These are phyloP conservation scores for Drosophila parabipectinata DNA, from an alignment of 1,140 invertebrate genomes.

Conservation along the genomic window DNA sequence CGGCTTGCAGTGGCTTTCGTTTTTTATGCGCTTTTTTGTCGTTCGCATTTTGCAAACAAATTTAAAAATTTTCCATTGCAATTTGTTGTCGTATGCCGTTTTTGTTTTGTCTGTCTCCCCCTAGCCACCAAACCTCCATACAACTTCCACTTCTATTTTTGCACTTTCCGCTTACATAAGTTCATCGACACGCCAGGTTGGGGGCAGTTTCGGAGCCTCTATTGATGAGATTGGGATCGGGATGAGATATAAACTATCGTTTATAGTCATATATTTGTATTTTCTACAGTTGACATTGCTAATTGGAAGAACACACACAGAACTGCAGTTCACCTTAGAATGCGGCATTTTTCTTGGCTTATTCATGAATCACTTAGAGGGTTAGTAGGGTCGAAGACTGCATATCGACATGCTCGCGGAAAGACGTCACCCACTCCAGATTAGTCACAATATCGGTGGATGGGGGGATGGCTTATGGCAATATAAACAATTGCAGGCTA, in stretches of 20 bases:
- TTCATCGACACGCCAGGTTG: constrained; percentile 71
- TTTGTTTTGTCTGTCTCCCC: constrained; percentile 30
- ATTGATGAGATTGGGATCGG: constrained; percentile 7
- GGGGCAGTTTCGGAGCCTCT: constrained; percentile 20
- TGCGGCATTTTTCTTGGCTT: constrained; percentile 36
- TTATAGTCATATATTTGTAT: no score
- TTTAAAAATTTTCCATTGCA: constrained; percentile 65
- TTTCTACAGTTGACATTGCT: constrained; percentile 25
- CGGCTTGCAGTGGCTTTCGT: constrained; percentile 42
- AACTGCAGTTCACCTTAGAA: constrained; percentile 48
- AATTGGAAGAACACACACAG: constrained; percentile 60
- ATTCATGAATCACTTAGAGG: constrained; percentile 28
- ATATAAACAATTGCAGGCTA: constrained; percentile 5
- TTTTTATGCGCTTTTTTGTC: constrained; percentile 17
- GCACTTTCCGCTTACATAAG: constrained; percentile 70
- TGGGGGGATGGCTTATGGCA: background rate
- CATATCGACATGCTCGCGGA: constrained; percentile 43
- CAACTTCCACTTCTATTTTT: constrained; percentile 27
- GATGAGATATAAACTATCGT: background rate
- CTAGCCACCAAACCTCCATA: background rate
- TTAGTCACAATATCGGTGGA: constrained; percentile 30
- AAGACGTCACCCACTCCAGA: constrained; percentile 21
- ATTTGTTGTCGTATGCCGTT: constrained; percentile 64
- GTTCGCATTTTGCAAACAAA: constrained; percentile 46
- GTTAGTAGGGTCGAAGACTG: background rate